Evolutionary conservation across 2,888 invertebrate genomes (phyloP).

Genomic region (Aporophyla nigra): DNA sequence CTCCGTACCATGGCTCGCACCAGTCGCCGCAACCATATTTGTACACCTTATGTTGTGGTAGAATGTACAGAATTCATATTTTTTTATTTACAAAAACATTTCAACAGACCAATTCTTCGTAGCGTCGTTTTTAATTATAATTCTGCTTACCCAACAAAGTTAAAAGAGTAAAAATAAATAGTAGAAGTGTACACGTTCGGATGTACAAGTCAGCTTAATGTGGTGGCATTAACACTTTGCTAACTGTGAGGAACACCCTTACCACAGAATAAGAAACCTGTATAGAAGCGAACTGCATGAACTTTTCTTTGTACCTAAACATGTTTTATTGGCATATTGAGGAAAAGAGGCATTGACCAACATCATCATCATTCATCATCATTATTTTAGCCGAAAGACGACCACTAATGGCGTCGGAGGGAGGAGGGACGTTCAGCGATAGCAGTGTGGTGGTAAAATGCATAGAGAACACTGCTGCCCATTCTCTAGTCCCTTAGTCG

Average conservation of each 20-base stretch:
- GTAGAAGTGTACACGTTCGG: conserved; percentile 5
- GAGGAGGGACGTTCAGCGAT: too few species aligned
- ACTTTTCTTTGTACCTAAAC: neutral
- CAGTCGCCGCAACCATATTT: too few species aligned
- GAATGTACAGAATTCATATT: too few species aligned
- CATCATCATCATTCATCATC: too few species aligned
- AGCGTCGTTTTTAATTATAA: neutral
- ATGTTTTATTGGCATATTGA: neutral
- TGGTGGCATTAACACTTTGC: conserved; percentile 25
- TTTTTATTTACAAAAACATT: too few species aligned
- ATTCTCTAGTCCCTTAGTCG: too few species aligned
- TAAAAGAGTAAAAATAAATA: conserved; percentile 14
- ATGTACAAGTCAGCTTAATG: conserved; percentile 24
- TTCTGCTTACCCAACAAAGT: neutral
- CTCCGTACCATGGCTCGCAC: too few species aligned
- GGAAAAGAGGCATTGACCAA: neutral
- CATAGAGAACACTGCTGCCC: too few species aligned
- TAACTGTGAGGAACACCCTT: conserved; percentile 13
- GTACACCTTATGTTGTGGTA: too few species aligned
- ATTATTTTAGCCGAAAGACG: too few species aligned
- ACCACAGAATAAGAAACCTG: conserved; percentile 6
- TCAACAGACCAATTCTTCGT: neutral
- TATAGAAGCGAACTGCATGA: neutral
- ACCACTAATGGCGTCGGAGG: too few species aligned
- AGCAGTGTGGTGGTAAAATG: too few species aligned